Evolutionary conservation across 1,140 invertebrate genomes (phyloP), one percentile per base, ranked within the genome.

Genomic region (Hyposmocoma kahamanoa): DNA sequence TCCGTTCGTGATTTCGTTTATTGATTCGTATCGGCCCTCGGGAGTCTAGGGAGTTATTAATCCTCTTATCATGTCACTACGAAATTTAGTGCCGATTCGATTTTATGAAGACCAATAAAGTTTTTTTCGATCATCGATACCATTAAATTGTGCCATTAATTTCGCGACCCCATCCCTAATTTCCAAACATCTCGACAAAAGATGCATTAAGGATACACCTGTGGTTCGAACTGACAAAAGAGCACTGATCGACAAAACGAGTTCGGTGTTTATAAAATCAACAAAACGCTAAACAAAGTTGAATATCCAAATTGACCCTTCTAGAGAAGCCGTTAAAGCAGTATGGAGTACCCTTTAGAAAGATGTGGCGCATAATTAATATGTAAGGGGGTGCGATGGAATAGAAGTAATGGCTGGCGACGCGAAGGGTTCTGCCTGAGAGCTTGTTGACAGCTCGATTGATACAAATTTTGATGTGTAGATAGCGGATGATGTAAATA

Each of bases 1-100:
- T 84, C 80, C 77, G 77, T 64, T 69, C 56, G 69, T 79, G 78
- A 84, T 84, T 80, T 84, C 79, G 80, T 80, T 84, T 84, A 84
- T 84, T 79, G 80, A 84, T 84, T 82, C 72, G 69, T 68, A 72
- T 69, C 73, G 63, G 48, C 61, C 58, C 55, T 45, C 53, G 47
- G 56, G 52, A 54, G 61, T 70, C 53, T 53, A 59, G 63, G 30
- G 47, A 74, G 67, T 76, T 76, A 75, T 76, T 80, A 76, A 76
- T 77, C 59, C 65, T 63, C 59, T 69, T 68, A 72, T 70, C 65
- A 62, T 64, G 67, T 67, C 65, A 63, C 56, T 62, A 54, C 22
- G 52, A 64, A 64, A 70, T 78, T 71, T 73, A 70, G 43, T 59
- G 61, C 55, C 51, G n/a, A n/a, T n/a, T 60, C 59, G 48, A 34